Conservation (phyloP, 2,113 vertebrate species). For the Gallinago undulata region DNA sequence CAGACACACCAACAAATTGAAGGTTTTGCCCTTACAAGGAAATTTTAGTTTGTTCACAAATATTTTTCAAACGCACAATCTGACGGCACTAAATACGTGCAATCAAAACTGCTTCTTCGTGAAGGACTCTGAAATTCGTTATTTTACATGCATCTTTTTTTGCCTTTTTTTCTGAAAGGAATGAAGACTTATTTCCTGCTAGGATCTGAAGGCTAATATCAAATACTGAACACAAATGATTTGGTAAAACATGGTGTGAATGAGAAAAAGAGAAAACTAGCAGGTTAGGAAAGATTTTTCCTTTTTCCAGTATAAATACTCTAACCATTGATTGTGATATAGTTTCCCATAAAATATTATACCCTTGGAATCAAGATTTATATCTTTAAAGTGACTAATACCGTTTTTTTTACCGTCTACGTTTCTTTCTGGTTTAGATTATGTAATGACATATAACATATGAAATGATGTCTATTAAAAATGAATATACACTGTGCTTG, state of each 20-base stretch:
- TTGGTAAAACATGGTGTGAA: not conserved
- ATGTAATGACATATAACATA: not conserved
- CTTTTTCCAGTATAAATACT: not conserved
- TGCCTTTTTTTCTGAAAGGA: not conserved
- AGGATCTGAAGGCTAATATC: not conserved
- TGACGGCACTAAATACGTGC: not conserved
- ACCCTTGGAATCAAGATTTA: not conserved
- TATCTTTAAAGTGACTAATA: not conserved
- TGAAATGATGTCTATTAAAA: not conserved
- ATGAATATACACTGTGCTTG: not conserved
- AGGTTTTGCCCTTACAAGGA: slow-evolving; percentile 31
- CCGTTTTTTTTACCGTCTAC: not conserved
- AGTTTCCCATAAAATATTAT: not conserved
- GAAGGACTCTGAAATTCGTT: slow-evolving; percentile 11
- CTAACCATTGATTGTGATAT: not conserved
- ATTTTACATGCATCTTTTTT: not conserved
- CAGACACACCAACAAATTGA: slow-evolving; percentile 34
- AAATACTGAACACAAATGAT: not conserved
- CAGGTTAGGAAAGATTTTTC: not conserved
- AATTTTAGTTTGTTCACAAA: slow-evolving; percentile 57
- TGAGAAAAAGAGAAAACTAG: not conserved
- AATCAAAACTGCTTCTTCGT: not conserved
- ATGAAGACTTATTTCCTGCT: not conserved
- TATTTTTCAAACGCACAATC: not conserved
- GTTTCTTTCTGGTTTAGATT: not conserved